Percentiles rank a stretch among this genome's conserved stretches.
Evolutionary conservation across 2,113 vertebrate species (phyloP).

Genomic region (Tricholaema leucomelas): DNA sequence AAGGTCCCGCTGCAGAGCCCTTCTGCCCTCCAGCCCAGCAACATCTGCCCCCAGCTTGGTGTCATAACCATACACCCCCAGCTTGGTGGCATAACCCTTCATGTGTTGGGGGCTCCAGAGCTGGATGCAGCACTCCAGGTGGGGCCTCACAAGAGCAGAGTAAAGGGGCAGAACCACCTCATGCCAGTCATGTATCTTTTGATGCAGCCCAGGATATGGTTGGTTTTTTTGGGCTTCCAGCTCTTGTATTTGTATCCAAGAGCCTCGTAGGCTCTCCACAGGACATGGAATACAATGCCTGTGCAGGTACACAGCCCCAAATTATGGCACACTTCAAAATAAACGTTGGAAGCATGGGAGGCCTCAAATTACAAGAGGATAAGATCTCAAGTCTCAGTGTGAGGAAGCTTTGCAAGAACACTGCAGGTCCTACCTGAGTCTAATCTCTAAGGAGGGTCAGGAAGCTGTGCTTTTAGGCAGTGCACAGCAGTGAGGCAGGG

Average conservation of each 20-base stretch:
- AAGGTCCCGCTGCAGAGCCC: too few species aligned
- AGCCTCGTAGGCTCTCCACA: neutral
- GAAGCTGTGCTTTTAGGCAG: neutral
- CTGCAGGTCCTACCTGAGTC: rapidly evolving
- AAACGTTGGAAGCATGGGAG: neutral
- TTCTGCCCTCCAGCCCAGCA: too few species aligned
- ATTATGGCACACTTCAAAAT: neutral
- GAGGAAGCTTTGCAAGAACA: neutral
- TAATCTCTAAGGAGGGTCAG: neutral
- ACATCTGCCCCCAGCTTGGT: too few species aligned
- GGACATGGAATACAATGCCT: neutral
- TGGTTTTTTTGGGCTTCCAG: too few species aligned
- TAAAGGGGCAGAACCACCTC: too few species aligned
- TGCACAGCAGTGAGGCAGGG: neutral
- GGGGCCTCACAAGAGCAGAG: too few species aligned
- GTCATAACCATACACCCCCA: too few species aligned
- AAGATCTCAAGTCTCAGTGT: neutral
- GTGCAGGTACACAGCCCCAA: neutral
- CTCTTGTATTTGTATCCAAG: neutral
- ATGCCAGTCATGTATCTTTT: too few species aligned
- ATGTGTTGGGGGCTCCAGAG: too few species aligned
- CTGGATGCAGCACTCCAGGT: too few species aligned
- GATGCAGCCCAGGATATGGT: too few species aligned
- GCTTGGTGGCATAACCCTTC: too few species aligned
- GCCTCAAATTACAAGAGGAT: neutral